Evolutionary conservation across 2,888 invertebrate species (phyloP).

Genomic region (Gibbula magus): DNA sequence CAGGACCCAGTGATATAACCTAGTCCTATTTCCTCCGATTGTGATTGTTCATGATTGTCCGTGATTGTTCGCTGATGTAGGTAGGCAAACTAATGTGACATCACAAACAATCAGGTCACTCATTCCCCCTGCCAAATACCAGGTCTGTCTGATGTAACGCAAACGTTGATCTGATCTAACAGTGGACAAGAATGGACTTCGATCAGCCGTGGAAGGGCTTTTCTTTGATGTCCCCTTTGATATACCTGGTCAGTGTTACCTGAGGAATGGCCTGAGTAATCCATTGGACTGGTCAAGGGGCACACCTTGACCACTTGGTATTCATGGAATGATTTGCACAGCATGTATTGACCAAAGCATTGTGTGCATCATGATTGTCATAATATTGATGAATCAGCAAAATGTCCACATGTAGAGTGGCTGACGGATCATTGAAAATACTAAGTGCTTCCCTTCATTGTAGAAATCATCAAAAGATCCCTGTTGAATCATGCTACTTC

Average conservation of each 20-base stretch:
- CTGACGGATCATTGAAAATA: background rate
- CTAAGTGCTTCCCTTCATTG: background rate
- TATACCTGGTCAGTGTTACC: background rate
- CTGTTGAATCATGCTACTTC: background rate
- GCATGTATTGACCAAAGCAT: background rate
- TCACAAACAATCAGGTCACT: background rate
- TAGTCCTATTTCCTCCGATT: too few relatives aligned
- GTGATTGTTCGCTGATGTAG: background rate
- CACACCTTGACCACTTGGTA: conserved; percentile 5
- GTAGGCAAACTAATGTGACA: background rate
- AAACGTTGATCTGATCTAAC: conserved; percentile 16
- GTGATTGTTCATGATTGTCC: background rate
- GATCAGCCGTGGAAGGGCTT: background rate
- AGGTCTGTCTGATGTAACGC: conserved; percentile 4
- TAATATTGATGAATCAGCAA: background rate
- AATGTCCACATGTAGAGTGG: background rate
- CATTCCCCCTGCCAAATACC: background rate
- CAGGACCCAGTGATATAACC: background rate
- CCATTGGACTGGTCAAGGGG: conserved; percentile 3
- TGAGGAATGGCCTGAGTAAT: background rate
- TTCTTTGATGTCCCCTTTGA: conserved; percentile 17
- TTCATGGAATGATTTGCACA: conserved; percentile 5
- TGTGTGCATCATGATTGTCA: conserved; percentile 9
- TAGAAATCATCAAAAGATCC: background rate
- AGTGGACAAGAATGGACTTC: background rate